Percentiles rank a stretch among this genome's conserved stretches.
Evolutionary conservation across 2,888 invertebrate genomes (phyloP).

Genomic region (Mimachlamys varia): DNA sequence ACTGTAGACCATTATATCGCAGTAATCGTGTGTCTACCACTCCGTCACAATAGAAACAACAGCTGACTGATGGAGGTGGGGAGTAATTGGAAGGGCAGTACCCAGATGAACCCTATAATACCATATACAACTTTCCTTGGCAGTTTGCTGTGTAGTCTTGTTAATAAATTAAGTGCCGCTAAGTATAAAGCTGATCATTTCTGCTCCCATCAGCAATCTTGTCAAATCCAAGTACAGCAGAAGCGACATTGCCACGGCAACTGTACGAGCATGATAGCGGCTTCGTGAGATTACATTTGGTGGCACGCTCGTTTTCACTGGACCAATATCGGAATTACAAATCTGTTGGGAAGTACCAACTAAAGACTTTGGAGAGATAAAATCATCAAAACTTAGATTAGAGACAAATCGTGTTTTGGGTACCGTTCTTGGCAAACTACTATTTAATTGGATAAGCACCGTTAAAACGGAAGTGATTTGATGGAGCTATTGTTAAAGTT

Average conservation of each 20-base stretch:
- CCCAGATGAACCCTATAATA: background rate
- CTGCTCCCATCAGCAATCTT: background rate
- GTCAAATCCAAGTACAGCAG: background rate
- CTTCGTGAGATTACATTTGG: background rate
- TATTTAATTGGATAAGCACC: background rate
- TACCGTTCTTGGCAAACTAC: background rate
- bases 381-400: background rate
- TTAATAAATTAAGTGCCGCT: background rate
- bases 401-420: background rate
- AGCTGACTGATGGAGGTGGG: background rate
- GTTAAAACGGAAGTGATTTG: background rate
- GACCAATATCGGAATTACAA: background rate
- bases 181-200: background rate
- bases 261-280: background rate
- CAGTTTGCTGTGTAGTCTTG: background rate
- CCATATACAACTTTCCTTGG: background rate
- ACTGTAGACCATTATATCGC: too few species aligned
- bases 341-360: background rate
- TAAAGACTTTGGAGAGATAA: background rate
- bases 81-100: background rate
- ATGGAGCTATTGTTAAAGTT: background rate
- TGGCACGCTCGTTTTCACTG: background rate
- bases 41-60: background rate
- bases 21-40: background rate
- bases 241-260: background rate